Evolutionary conservation across 2,888 invertebrate genomes (phyloP).

Genomic region (Dioctria rufipes): DNA sequence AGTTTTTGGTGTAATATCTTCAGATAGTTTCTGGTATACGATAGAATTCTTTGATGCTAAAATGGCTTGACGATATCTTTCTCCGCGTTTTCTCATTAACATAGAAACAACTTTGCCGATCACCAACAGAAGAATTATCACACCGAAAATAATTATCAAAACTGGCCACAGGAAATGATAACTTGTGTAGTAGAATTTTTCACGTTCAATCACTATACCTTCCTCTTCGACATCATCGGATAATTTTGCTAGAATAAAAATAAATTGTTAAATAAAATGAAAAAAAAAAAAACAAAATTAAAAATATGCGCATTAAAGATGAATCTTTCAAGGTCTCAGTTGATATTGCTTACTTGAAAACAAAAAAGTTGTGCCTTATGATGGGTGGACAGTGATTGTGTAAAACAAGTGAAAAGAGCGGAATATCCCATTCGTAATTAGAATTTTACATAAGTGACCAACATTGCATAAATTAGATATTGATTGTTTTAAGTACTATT

Average conservation of each 20-base stretch:
- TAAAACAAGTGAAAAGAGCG: too few species aligned
- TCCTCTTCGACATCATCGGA: slow-evolving; percentile 63
- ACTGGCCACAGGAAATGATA: slow-evolving; percentile 75
- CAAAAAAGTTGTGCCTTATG: too few species aligned
- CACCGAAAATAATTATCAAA: slow-evolving; percentile 75
- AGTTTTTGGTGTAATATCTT: slow-evolving; percentile 78
- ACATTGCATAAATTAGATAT: too few species aligned
- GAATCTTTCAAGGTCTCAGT: slow-evolving; percentile 61
- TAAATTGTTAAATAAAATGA: background rate
- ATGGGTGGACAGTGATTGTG: too few species aligned
- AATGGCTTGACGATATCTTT: slow-evolving; percentile 71
- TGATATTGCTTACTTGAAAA: too few species aligned
- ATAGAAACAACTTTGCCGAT: slow-evolving; percentile 74
- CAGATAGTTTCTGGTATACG: slow-evolving; percentile 84
- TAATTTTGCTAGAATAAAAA: slow-evolving; percentile 62
- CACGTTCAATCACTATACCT: slow-evolving; percentile 69
- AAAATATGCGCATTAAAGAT: slow-evolving; percentile 66
- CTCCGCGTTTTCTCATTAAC: slow-evolving; percentile 72
- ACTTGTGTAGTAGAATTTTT: slow-evolving; percentile 70
- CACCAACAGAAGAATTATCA: slow-evolving; percentile 73
- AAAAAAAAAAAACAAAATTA: background rate
- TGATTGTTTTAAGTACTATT: too few species aligned
- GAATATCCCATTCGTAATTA: too few species aligned
- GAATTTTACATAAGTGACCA: too few species aligned
- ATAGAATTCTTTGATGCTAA: slow-evolving; percentile 72